Base-by-base conservation (phyloP, 2,888 invertebrate species). In the Trisateles emortualis region DNA sequence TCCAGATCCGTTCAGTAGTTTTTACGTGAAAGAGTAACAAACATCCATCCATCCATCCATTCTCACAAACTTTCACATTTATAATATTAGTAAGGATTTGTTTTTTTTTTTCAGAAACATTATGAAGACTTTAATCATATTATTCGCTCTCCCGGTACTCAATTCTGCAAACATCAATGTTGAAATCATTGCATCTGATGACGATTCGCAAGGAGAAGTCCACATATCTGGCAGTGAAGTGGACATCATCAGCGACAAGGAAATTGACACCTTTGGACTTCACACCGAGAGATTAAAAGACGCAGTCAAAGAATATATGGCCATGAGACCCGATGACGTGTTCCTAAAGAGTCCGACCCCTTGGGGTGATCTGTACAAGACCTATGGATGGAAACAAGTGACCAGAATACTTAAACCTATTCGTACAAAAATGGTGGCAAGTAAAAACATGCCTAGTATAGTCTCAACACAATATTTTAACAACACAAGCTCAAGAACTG, bases 311-410 rank as follows among this genome's bases (percentile, higher is more conserved):
- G 17, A 42, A 0, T 69, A 77, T 53, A 75, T 75, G 30, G 84
- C 83, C 0, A 32, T 19, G 0, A 52, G 54, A 1, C 85, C 84
- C 9, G 38, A 52, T 9, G 56, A 66, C 4, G 56, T 54, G 0
- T 66, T 44, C 2, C 3, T 69, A 0, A 71, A 54, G 2, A 79
- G 79, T 49, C 86, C 85, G 0, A 86, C 86, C 0, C 82, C 81
- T 0, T 86, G 79, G 79, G 80, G 79, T 0, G 86, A 86, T 44
- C 52, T 86, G 0, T 84, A 79, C 64, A 45, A 52, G 13, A 67
- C 64, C 0, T 74, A 78, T 48, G 56, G 63, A 14, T 86, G 83
- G 84, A 39, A 65, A 1, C 78, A 78, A 32, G 81, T 84, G 2
- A 56, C 52, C 0, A 80, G 78, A 36, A 68, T 68, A 1, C 22